phyloP scores from a whole-genome alignment of 1,140 invertebrate genomes.

The Lordiphosa collinella region DNA sequence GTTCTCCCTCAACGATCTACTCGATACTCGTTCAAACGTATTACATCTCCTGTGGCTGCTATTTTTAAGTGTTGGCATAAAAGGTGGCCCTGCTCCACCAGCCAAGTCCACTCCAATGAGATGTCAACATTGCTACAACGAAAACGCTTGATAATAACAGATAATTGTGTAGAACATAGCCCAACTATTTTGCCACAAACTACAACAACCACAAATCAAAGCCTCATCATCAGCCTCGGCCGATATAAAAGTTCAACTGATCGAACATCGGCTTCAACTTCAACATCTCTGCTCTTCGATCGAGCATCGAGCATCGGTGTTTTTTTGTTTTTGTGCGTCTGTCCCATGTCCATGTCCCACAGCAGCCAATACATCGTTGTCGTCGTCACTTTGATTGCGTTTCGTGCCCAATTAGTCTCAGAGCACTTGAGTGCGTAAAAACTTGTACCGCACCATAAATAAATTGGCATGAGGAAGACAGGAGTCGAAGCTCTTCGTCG shows the following conservation, averaged over 20 bases:
- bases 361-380: constrained; percentile 44
- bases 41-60: constrained; percentile 56
- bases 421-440: constrained; percentile 78
- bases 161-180: constrained; percentile 79
- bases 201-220: constrained; percentile 72
- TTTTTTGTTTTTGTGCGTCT: not conserved
- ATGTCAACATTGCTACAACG: constrained; percentile 60
- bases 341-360: not conserved
- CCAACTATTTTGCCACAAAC: constrained; percentile 67
- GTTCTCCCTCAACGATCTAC: constrained; percentile 59
- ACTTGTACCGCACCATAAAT: constrained; percentile 79
- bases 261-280: constrained; percentile 32
- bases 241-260: constrained; percentile 71
- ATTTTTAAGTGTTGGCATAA: constrained; percentile 71
- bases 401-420: constrained; percentile 79
- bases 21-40: constrained; percentile 1
- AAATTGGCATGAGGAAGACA: constrained; percentile 75
- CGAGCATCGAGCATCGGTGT: constrained; percentile 8
- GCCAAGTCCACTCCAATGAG: constrained; percentile 47
- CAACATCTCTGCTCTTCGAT: constrained; percentile 14
- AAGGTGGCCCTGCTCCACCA: constrained; percentile 32
- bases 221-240: constrained; percentile 41
- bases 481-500: constrained; percentile 41
- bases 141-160: constrained; percentile 73
- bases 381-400: constrained; percentile 77